Percentiles rank a stretch among this genome's conserved stretches.
Conservation (phyloP, 2,888 invertebrate genomes). For the Autographa gamma region DNA sequence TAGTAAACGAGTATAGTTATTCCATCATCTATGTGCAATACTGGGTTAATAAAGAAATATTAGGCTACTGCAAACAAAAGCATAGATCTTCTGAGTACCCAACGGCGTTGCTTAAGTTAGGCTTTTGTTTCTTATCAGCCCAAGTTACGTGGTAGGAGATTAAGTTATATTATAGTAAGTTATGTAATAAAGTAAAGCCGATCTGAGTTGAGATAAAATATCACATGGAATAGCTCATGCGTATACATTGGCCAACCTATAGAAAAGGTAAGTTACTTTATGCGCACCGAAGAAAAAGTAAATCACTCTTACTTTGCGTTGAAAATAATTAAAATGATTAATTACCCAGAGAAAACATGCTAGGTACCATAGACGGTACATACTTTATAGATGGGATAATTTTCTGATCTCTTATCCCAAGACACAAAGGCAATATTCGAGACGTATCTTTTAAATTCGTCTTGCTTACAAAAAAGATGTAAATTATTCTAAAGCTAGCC, state of each 20-base stretch:
- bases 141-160: background rate
- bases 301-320: no score
- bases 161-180: background rate
- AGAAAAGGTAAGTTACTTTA: no score
- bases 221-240: no score
- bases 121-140: background rate
- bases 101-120: background rate
- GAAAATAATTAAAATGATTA: no score
- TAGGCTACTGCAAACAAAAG: background rate
- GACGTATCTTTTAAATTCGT: conserved; percentile 41
- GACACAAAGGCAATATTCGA: conserved; percentile 6
- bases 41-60: background rate
- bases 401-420: background rate
- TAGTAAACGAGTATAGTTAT: no score
- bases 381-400: no score
- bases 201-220: no score
- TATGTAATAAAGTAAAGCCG: background rate
- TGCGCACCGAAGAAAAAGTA: no score
- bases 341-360: no score
- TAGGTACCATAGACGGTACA: no score
- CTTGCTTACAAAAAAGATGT: conserved; percentile 33
- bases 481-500: conserved; percentile 39
- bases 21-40: no score
- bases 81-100: background rate
- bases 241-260: no score